A percentile compares a stretch with the other conserved stretches of the same genome.
These are phyloP conservation scores for Listronotus bonariensis DNA, from an alignment of 1,140 invertebrate species.

Conservation along the genomic window DNA sequence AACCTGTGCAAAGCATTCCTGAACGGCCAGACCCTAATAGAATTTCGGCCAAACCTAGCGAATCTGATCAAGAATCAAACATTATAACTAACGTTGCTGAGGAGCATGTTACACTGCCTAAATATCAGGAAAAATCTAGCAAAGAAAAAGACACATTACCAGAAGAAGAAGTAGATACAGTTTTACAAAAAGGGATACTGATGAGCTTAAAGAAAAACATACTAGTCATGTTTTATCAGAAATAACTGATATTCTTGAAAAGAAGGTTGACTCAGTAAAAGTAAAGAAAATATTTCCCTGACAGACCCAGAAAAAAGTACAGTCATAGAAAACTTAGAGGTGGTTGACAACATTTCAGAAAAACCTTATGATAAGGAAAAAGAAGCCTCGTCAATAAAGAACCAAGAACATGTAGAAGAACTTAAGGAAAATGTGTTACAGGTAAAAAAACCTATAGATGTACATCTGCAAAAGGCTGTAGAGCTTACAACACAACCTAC, in stretches of 20 bases:
- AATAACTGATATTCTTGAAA: no score
- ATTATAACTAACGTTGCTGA: no score
- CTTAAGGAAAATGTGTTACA: neutral
- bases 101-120: no score
- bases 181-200: no score
- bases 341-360: neutral
- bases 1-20: constrained; percentile 12
- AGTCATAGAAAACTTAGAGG: neutral
- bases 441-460: neutral
- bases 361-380: no score
- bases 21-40: neutral
- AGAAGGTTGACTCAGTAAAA: no score
- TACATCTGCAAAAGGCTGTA: neutral
- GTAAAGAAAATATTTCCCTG: neutral
- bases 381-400: no score
- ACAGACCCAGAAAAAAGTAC: neutral
- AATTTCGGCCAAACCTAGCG: neutral
- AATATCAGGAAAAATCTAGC: no score
- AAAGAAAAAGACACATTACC: no score
- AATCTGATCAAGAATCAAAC: neutral
- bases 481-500: neutral
- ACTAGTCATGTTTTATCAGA: no score
- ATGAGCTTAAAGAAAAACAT: no score
- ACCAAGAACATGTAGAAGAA: neutral
- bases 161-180: no score